Conservation (phyloP, 2,888 invertebrate species). For the Drosophila testacea region DNA sequence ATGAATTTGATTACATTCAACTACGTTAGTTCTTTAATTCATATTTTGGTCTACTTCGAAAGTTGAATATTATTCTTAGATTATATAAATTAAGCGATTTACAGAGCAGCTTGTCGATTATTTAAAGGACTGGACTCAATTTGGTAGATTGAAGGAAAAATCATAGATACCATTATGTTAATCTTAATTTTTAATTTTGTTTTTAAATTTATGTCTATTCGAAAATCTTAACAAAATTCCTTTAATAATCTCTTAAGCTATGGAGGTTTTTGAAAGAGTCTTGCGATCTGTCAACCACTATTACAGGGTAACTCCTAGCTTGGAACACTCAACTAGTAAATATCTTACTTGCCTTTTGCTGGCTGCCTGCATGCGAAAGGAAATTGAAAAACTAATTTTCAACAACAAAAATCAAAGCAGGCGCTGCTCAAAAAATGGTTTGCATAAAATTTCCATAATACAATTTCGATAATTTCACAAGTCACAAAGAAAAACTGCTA, state of each 20-base stretch:
- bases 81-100: no score
- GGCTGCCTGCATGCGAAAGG: slow-evolving; percentile 30
- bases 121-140: no score
- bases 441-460: slow-evolving; percentile 79
- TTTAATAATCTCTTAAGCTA: background rate
- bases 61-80: no score
- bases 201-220: no score
- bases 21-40: no score
- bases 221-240: background rate
- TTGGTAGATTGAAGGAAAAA: no score
- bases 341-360: background rate
- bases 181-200: no score
- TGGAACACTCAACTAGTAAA: background rate
- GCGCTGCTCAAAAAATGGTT: slow-evolving; percentile 54
- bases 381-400: slow-evolving; percentile 76
- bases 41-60: no score
- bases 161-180: no score
- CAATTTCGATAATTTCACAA: slow-evolving; percentile 77
- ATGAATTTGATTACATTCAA: no score
- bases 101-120: no score
- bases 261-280: background rate
- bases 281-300: no score
- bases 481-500: slow-evolving; percentile 27
- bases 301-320: background rate
- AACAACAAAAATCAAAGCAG: slow-evolving; percentile 70